phyloP scores from a whole-genome alignment of 2,797 vertebrate species.

The Momotus momota region DNA sequence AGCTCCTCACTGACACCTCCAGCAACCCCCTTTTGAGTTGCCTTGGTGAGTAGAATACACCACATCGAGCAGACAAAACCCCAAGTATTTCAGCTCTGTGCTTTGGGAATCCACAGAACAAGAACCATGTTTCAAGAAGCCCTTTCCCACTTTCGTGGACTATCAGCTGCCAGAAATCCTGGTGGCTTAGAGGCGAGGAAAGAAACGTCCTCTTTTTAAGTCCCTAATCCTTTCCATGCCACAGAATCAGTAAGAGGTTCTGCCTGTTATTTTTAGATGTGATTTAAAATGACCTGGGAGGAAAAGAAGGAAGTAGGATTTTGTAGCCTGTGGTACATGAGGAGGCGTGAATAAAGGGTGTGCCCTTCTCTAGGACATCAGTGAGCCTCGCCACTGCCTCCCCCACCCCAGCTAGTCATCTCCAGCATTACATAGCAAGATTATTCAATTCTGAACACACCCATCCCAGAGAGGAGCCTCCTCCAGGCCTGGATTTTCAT shows the following conservation, averaged over 20 bases:
- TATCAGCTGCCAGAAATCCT: background rate
- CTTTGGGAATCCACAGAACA: background rate
- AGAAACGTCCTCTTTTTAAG: background rate
- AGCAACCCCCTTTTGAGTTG: background rate
- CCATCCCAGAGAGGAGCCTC: conserved; percentile 52
- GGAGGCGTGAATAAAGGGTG: conserved; percentile 63
- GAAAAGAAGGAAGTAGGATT: conserved; percentile 63
- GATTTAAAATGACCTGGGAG: conserved; percentile 47
- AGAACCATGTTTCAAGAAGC: background rate
- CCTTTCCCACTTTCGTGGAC: background rate
- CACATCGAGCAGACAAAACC: background rate
- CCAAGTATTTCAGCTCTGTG: background rate
- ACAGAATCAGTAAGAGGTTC: conserved; percentile 12
- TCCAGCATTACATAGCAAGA: conserved; percentile 59
- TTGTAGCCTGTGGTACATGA: conserved; percentile 69
- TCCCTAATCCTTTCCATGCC: conserved; percentile 13
- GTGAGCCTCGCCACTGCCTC: conserved; percentile 46
- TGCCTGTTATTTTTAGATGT: conserved; percentile 62
- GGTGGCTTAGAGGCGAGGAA: background rate
- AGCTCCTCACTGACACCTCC: background rate
- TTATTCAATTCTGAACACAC: conserved; percentile 67
- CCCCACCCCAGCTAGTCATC: conserved; percentile 70
- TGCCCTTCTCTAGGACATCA: conserved; percentile 48
- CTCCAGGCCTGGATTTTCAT: conserved; percentile 65
- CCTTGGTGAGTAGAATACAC: background rate